These are phyloP conservation scores for Eupithecia insigniata DNA, from an alignment of 2,888 invertebrate genomes.

Conservation along the genomic window DNA sequence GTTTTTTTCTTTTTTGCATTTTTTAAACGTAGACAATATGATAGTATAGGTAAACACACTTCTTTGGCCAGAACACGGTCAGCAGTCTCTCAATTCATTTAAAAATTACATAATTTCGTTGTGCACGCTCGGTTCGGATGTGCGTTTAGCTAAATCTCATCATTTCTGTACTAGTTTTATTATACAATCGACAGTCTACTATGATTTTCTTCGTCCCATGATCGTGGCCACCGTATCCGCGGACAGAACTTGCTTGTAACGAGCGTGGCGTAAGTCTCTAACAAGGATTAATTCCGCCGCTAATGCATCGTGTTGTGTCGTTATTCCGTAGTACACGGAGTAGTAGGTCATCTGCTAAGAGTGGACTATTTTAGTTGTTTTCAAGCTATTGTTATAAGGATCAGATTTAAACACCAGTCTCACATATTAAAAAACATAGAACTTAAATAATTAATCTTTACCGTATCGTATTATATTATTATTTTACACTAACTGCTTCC, in stretches of 20 bases:
- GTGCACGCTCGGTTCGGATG: background rate
- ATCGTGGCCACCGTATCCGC: slow-evolving; percentile 41
- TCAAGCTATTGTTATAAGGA: too few species aligned
- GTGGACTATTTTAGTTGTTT: background rate
- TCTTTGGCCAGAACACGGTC: background rate
- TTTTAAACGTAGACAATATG: background rate
- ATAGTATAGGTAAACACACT: background rate
- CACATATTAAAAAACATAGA: too few species aligned
- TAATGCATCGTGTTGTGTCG: slow-evolving; percentile 51
- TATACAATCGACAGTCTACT: background rate
- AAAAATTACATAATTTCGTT: background rate
- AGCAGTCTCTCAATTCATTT: background rate
- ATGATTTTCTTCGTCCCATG: background rate
- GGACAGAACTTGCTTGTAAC: slow-evolving; percentile 45
- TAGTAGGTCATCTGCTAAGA: slow-evolving; percentile 2
- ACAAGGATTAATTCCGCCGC: slow-evolving; percentile 64
- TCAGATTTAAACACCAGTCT: too few species aligned
- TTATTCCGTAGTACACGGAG: slow-evolving; percentile 28
- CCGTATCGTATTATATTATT: too few species aligned
- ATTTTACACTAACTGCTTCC: too few species aligned
- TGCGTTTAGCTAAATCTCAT: background rate
- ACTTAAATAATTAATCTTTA: too few species aligned
- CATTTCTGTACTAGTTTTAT: background rate
- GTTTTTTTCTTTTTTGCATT: background rate
- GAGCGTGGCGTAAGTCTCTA: slow-evolving; percentile 52